Evolutionary conservation across 2,888 invertebrate genomes (phyloP).

Genomic region (Entomobrya multifasciata): DNA sequence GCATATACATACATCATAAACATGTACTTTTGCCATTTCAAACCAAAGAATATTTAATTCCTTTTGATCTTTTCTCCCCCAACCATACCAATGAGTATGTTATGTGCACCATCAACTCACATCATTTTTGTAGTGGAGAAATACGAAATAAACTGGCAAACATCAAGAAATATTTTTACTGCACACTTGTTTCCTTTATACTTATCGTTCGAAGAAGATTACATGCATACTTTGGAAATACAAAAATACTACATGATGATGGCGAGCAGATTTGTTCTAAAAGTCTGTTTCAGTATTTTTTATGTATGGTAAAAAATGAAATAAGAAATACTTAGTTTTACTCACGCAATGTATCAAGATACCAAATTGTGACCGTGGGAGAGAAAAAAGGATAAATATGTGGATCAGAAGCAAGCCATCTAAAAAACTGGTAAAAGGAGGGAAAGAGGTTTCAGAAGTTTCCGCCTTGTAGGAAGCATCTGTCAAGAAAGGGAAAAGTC

Average conservation of each 20-base stretch:
- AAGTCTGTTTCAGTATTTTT: too few species aligned
- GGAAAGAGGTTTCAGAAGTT: conserved; percentile 66
- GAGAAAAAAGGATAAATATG: conserved; percentile 26
- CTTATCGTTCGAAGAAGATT: conserved; percentile 4
- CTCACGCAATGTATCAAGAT: conserved; percentile 16
- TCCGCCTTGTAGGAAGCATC: conserved; percentile 70
- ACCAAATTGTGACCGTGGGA: conserved; percentile 6
- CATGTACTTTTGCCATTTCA: neutral
- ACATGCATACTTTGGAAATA: neutral
- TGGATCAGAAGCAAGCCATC: conserved; percentile 41
- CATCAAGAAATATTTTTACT: neutral
- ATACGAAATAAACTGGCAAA: neutral
- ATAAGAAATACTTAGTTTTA: neutral
- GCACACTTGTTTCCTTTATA: neutral
- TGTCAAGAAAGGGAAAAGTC: conserved; percentile 65
- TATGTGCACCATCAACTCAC: neutral
- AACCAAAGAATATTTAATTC: neutral
- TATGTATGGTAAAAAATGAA: too few species aligned
- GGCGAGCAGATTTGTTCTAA: neutral
- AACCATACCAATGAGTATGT: neutral
- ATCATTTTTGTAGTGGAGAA: neutral
- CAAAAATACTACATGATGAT: conserved; percentile 14
- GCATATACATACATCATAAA: too few species aligned
- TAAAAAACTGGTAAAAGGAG: conserved; percentile 61
- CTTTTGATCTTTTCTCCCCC: conserved; percentile 14